Evolutionary conservation across 2,113 vertebrate species (phyloP), one percentile per base, ranked within the genome.

Genomic region (Callocephalon fimbriatum): DNA sequence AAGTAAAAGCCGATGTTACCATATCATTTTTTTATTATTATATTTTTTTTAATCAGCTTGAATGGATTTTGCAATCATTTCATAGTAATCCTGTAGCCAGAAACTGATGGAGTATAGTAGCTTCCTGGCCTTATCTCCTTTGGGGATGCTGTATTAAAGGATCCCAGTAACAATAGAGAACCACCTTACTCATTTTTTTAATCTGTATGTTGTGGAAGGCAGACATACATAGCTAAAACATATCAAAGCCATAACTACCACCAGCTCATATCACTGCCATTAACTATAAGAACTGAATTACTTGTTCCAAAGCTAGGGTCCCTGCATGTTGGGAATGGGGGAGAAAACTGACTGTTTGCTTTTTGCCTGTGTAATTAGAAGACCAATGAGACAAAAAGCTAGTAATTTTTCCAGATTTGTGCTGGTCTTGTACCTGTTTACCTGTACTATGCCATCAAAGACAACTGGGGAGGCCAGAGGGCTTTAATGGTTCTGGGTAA

Each of bases 181-280:
- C 3, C 37, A 59, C 38, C 22, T 23, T 4, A 13, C 2, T 9
- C 4, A 16, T 68, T 51, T 45, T 72, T 58, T 10, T 0, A 37
- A 5, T 35, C 21, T 35, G 6, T 18, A 27, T 0, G 0, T 22
- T 75, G 22, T 59, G 7, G n/a, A 76, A 54, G 22, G 11, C 5
- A 71, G 54, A 51, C 7, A 79, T 3, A n/a, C 5, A 17, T 3
- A 44, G 19, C 4, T 67, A 75, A 85, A 82, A 56, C 7, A 6
- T 75, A 26, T 32, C 27, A 48, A 45, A 74, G 4, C 15, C 8
- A 44, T 45, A 26, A 65, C 26, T 65, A 59, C 6, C 2, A 44
- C 8, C 20, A 58, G 9, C 3, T 88, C 11, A 11, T 6, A 16
- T n/a, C 15, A 20, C 6, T 66, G 45, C 3, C 7, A 27, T 71